Conservation (phyloP, 2,113 vertebrate species). For the Mus spicilegus region DNA sequence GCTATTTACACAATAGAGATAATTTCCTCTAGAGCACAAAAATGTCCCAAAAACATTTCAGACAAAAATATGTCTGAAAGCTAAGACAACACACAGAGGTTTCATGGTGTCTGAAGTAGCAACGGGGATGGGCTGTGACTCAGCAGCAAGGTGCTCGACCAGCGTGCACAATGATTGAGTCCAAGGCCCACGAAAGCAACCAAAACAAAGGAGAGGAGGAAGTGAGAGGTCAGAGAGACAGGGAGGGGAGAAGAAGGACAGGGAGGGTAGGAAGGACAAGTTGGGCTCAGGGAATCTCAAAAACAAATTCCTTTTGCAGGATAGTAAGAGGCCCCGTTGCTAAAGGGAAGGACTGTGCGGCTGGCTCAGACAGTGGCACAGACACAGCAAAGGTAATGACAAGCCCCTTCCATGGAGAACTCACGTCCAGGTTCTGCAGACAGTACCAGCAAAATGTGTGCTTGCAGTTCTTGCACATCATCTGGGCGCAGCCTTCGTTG, state of each 20-base stretch:
- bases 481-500: conserved; percentile 98
- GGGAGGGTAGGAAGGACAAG: not conserved
- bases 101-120: not conserved
- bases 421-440: conserved; percentile 96
- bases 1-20: not conserved
- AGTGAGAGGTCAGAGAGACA: not conserved
- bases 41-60: not conserved
- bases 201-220: too few species aligned
- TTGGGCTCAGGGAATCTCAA: not conserved
- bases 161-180: not conserved
- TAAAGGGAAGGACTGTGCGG: not conserved
- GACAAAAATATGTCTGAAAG: not conserved
- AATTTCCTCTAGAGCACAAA: not conserved
- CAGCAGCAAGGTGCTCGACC: not conserved
- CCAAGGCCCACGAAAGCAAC: not conserved
- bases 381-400: accelerated
- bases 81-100: not conserved
- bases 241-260: not conserved
- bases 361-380: not conserved
- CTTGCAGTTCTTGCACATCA: conserved; percentile 99
- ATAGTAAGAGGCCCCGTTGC: not conserved
- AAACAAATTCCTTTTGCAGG: not conserved
- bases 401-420: conserved; percentile 65
- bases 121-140: not conserved
- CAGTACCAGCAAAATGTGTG: conserved; percentile 99